Evolutionary conservation across 1,140 invertebrate genomes (phyloP), one percentile per base, ranked within the genome.

Genomic region (Oncopodura yosiiana): DNA sequence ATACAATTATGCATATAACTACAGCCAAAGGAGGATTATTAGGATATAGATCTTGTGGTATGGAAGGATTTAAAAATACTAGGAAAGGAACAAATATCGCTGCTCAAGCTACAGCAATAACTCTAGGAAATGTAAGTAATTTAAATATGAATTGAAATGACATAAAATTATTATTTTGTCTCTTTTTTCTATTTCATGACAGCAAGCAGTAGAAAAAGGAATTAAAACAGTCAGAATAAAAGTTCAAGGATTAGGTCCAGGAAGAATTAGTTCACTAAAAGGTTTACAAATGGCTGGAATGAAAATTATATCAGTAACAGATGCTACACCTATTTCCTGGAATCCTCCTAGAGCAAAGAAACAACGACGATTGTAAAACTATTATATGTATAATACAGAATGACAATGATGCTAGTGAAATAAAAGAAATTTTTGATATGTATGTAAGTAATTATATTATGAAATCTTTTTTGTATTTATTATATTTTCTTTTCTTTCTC

Each of bases 1-100:
- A 96, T 70, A 94, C 91, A 14, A 81, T 92, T 42, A 75, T 94
- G 51, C 74, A 74, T 27, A 56, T 91, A 9, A 82, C 83, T 2
- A 78, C 89, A 72, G 57, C 69, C 49, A 76, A 78, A 70, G 86
- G 84, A 74, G 69, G 66, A 49, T 53, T 51, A 11, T 43, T 63
- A 45, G 52, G 32, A 16, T 54, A 56, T 27, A 71, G 82, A 48
- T 80, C 85, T 5, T 84, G 87, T 77, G 87, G 91, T 16, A 77
- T 84, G 55, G 92, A 96, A 72, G 94, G 94, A 23, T 97, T 92
- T 67, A 94, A 93, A 71, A 89, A 94, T 73, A 82, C 89, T 3
- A 82, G 82, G 61, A 96, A 96, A 73, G 92, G 91, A 55, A 96
- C 93, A 8, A 95, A 93, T 69, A 83, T 96, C 65, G 94, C 93